phyloP scores from a whole-genome alignment of 2,888 invertebrate genomes.

The Leucophora obtusa region DNA sequence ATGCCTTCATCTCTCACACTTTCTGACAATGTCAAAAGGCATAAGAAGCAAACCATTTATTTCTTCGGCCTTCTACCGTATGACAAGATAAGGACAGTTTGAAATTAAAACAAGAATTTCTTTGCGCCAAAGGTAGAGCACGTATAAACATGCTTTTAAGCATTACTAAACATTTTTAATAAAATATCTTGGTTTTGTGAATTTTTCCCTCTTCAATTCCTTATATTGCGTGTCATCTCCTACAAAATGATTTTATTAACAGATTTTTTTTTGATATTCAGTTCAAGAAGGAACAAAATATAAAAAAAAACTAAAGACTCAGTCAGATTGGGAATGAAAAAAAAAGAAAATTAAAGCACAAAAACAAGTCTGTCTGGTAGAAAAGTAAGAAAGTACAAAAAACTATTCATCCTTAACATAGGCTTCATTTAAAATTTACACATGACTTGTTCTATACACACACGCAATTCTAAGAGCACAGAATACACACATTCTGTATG shows the following conservation, averaged over 20 bases:
- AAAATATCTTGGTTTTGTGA: neutral
- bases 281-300: neutral
- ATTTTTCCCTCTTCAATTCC: neutral
- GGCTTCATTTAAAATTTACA: conserved; percentile 20
- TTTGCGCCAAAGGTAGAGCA: neutral
- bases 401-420: conserved; percentile 23
- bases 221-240: conserved; percentile 17
- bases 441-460: neutral
- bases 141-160: conserved; percentile 18
- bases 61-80: neutral
- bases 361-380: neutral
- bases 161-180: conserved; percentile 25
- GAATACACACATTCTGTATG: neutral
- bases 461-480: neutral
- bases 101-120: neutral
- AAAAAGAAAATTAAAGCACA: neutral
- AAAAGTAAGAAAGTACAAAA: neutral
- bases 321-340: neutral
- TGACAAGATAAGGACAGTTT: neutral
- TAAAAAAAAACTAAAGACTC: neutral
- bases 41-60: neutral
- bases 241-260: conserved; percentile 17
- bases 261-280: conserved; percentile 1
- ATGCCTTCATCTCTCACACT: neutral
- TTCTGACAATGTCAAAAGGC: neutral